Base-by-base conservation (phyloP, 2,113 vertebrate species). In the Thryonomys swinderianus region DNA sequence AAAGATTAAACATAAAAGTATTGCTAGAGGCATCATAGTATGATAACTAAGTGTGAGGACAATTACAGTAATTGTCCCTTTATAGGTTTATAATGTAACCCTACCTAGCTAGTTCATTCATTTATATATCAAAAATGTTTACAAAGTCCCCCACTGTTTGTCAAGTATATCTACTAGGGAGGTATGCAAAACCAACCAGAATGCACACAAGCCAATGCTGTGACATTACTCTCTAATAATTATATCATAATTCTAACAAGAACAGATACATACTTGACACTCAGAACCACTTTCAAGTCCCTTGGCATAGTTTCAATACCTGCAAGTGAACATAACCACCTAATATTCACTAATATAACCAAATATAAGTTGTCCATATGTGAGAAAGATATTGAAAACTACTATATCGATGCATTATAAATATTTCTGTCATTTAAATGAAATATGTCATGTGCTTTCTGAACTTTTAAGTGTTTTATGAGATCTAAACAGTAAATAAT, bases 181-280 rank as follows among this genome's bases (percentile, higher is more conserved):
- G 21, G 40, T 27, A 37, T 12, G 62, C 57, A 80, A 48, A 81
- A 64, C 8, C 1, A 40, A 2, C 34, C 1, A n/a, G 0, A 0
- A n/a, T 0, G 3, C 16, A 57, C 12, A 7, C 0, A 1, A n/a
- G 64, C 13, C 40, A 4, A 1, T 0, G 7, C 20, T 73, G 37
- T 23, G n/a, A n/a, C n/a, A n/a, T 7, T 20, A 17, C 32, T 14
- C 42, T 5, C 20, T 34, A 0, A 18, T 6, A 42, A 67, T 34
- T 48, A 66, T 0, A 3, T 0, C 0, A 2, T 9, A 42, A 67
- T 34, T 48, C 78, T 0, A 3, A 0, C 0, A 2, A 64, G 23
- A 83, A 23, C 34, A 42, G 69, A 73, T 1, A 14, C 82, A 69
- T 2, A 25, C 53, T 16, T 23, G 40, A 20, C 21, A 7, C 7